These are phyloP conservation scores for Capreolus pygargus DNA, from an alignment of 2,113 vertebrate genomes.

Conservation along the genomic window DNA sequence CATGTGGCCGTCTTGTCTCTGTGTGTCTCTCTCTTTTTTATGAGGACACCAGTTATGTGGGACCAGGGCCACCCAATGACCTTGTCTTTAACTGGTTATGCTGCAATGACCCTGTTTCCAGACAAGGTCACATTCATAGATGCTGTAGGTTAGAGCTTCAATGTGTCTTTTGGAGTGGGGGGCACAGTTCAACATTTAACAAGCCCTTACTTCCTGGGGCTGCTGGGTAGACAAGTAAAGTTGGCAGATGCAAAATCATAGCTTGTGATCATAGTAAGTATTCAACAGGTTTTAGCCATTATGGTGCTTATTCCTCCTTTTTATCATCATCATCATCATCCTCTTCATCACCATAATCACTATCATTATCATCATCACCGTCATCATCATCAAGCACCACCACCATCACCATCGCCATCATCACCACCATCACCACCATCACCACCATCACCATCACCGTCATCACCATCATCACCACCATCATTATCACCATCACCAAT, in stretches of 20 bases:
- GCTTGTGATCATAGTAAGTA: no score
- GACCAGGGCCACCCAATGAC: not conserved
- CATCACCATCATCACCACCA: no score
- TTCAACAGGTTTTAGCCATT: not conserved
- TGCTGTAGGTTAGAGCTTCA: no score
- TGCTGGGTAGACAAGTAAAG: not conserved
- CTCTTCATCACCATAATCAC: not conserved
- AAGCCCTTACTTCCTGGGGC: not conserved
- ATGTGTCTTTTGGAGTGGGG: not conserved
- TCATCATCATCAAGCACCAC: not conserved
- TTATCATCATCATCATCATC: not conserved
- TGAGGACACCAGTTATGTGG: not conserved
- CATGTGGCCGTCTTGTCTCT: rapidly evolving
- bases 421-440: rapidly evolving
- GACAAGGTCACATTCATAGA: not conserved
- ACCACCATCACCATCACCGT: no score
- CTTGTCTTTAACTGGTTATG: not conserved
- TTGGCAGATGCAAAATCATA: not conserved
- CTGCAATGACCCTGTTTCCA: not conserved
- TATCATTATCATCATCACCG: not conserved
- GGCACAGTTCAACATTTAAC: not conserved
- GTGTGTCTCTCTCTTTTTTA: not conserved
- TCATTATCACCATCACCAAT: rapidly evolving
- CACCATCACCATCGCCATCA: rapidly evolving
- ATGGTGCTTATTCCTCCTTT: not conserved